These are phyloP conservation scores for Oeneis ivallda DNA, from an alignment of 2,888 invertebrate species.

Conservation along the genomic window DNA sequence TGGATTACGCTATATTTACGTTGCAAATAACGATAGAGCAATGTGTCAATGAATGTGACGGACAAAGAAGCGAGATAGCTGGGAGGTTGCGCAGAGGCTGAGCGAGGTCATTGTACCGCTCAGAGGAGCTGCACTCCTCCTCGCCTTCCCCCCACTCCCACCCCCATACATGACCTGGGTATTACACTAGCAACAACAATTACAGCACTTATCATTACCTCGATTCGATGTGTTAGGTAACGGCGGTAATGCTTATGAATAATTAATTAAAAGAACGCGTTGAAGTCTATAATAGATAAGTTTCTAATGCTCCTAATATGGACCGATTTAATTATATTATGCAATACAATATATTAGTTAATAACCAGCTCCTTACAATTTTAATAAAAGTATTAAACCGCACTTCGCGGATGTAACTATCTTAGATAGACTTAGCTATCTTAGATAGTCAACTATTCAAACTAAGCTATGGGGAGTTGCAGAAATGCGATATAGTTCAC, in stretches of 20 bases:
- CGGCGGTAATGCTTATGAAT: conserved; percentile 5
- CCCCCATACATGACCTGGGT: conserved; percentile 34
- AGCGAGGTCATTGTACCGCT: conserved; percentile 70
- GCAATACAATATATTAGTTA: not conserved
- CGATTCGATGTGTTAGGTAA: conserved; percentile 6
- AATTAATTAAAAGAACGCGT: conserved; percentile 10
- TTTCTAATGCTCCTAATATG: conserved; percentile 6
- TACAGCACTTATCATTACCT: conserved; percentile 23
- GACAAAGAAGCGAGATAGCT: conserved; percentile 56
- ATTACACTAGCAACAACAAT: conserved; percentile 31
- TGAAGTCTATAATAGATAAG: conserved; percentile 19
- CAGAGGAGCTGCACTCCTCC: conserved; percentile 60
- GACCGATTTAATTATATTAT: conserved; percentile 9
- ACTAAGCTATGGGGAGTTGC: too few species aligned
- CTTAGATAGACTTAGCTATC: too few species aligned
- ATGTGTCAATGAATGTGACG: conserved; percentile 54
- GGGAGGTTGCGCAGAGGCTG: conserved; percentile 62
- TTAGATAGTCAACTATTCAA: too few species aligned
- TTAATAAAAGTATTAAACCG: not conserved
- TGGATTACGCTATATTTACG: not conserved
- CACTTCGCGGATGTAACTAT: too few species aligned
- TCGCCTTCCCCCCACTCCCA: conserved; percentile 43
- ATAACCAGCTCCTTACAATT: not conserved
- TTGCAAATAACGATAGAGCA: conserved; percentile 16
- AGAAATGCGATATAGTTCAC: too few species aligned